phyloP scores from a whole-genome alignment of 2,113 vertebrate genomes.

The Menura novaehollandiae region DNA sequence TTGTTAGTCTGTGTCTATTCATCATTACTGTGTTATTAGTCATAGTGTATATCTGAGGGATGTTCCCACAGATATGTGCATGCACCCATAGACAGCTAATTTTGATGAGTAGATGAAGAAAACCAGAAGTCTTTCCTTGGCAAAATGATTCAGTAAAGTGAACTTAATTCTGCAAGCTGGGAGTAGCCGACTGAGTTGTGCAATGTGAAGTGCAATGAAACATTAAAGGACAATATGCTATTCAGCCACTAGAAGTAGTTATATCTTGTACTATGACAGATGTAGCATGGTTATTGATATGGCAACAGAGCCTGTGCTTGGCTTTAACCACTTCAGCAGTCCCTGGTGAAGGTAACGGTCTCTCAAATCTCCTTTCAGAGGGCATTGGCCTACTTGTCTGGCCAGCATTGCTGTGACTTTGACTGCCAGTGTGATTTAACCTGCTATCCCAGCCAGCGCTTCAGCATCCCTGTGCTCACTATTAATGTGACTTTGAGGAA shows the following conservation, averaged over 20 bases:
- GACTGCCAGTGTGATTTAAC: neutral
- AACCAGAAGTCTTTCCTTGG: neutral
- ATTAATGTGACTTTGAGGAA: neutral
- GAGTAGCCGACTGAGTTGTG: neutral
- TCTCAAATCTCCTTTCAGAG: neutral
- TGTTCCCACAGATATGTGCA: neutral
- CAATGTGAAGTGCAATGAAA: neutral
- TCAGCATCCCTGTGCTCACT: neutral
- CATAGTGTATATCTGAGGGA: neutral
- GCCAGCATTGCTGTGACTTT: neutral
- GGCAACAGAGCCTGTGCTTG: neutral
- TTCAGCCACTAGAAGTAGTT: neutral
- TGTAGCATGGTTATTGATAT: neutral
- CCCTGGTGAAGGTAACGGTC: neutral
- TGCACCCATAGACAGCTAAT: neutral
- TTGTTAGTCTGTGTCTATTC: neutral
- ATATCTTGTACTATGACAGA: neutral
- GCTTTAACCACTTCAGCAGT: neutral
- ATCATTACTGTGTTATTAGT: neutral
- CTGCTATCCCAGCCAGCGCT: neutral
- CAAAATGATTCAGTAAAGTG: neutral
- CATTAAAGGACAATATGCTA: neutral
- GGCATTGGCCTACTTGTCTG: neutral
- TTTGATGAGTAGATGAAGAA: neutral
- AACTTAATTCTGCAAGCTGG: neutral